These are phyloP conservation scores for Lordiphosa fenestrarum DNA, from an alignment of 2,888 invertebrate species.

Conservation along the genomic window DNA sequence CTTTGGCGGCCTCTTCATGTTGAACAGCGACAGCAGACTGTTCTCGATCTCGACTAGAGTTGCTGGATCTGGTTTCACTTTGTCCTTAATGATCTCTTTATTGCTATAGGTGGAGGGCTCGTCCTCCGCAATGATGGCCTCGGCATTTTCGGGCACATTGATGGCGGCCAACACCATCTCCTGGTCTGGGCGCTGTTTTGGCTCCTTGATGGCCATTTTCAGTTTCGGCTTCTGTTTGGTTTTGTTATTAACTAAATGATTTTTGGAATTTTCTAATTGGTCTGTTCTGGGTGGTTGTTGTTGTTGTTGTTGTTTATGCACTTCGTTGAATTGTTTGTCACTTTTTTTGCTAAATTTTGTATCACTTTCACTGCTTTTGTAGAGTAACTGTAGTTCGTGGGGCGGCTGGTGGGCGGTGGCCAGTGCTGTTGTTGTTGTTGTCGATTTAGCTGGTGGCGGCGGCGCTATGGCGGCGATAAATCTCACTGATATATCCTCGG, in stretches of 20 bases:
- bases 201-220: slow-evolving; percentile 61
- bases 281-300: slow-evolving; percentile 50
- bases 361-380: slow-evolving; percentile 53
- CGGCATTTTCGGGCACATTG: slow-evolving; percentile 52
- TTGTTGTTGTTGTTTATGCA: slow-evolving; percentile 50
- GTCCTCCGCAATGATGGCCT: slow-evolving; percentile 57
- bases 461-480: slow-evolving; percentile 76
- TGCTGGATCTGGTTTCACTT: slow-evolving; percentile 78
- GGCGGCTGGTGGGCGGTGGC: slow-evolving; percentile 59
- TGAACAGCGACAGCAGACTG: slow-evolving; percentile 79
- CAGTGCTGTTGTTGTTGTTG: slow-evolving; percentile 48
- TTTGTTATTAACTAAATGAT: slow-evolving; percentile 45
- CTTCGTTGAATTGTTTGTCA: slow-evolving; percentile 65
- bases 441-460: slow-evolving; percentile 29
- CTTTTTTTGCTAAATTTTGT: slow-evolving; percentile 60
- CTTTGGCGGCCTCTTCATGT: slow-evolving; percentile 80
- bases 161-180: slow-evolving; percentile 36
- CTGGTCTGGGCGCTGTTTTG: slow-evolving; percentile 37
- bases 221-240: slow-evolving; percentile 24
- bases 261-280: slow-evolving; percentile 75
- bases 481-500: slow-evolving; percentile 79
- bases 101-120: slow-evolving; percentile 75
- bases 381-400: slow-evolving; percentile 53
- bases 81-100: slow-evolving; percentile 74
- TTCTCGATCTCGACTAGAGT: slow-evolving; percentile 81